A percentile compares a stretch with the other conserved stretches of the same genome.
These are phyloP conservation scores for Apis cerana DNA, from an alignment of 1,140 invertebrate species.

Conservation along the genomic window DNA sequence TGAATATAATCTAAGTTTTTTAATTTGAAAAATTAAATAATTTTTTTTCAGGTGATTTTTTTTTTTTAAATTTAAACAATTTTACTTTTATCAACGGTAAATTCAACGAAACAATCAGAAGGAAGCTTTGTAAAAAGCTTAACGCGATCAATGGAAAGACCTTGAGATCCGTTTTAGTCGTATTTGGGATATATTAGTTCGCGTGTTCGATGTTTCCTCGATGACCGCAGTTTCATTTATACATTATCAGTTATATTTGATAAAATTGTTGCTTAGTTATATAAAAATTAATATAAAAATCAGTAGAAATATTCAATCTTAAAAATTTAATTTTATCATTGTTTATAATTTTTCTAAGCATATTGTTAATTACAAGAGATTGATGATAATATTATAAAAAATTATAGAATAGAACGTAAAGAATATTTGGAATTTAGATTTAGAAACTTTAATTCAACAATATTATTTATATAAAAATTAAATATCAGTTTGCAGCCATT, in stretches of 20 bases:
- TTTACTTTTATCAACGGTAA: too few relatives aligned
- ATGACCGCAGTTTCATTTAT: slow-evolving; percentile 26
- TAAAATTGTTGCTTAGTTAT: slow-evolving; percentile 1
- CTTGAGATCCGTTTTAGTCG: slow-evolving; percentile 56
- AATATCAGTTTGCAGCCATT: too few relatives aligned
- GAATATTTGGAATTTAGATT: too few relatives aligned
- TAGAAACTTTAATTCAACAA: too few relatives aligned
- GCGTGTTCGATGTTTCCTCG: slow-evolving; percentile 36
- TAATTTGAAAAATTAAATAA: background rate
- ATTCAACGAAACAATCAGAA: background rate
- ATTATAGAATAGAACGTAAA: too few relatives aligned
- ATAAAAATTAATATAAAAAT: background rate
- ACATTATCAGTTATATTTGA: background rate
- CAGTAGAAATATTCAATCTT: background rate
- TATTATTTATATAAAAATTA: too few relatives aligned
- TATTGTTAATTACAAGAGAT: too few relatives aligned
- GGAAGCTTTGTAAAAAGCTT: background rate
- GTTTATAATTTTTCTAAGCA: too few relatives aligned
- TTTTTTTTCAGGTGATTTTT: background rate
- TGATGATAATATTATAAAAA: too few relatives aligned
- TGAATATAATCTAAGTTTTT: background rate
- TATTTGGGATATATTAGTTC: slow-evolving; percentile 38
- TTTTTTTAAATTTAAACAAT: background rate
- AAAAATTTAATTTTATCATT: too few relatives aligned
- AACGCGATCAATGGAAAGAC: slow-evolving; percentile 52